phyloP scores from a whole-genome alignment of 2,113 vertebrate genomes.

The Nipponia nippon region DNA sequence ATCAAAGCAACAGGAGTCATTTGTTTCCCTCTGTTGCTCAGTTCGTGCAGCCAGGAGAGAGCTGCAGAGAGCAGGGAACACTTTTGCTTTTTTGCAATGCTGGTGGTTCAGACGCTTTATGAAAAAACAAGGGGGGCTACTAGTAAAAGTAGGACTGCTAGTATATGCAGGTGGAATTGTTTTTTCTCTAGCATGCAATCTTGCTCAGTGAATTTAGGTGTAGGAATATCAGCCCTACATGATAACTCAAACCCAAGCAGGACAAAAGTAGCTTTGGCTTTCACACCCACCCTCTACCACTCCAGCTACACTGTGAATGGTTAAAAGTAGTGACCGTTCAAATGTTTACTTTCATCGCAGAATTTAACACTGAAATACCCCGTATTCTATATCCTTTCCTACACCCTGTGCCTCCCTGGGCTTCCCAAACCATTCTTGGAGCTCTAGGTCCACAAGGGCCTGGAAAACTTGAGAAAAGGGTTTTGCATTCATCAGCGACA shows the following conservation, averaged over 20 bases:
- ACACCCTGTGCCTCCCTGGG: accelerated
- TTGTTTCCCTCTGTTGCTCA: not conserved
- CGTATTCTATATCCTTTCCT: not conserved
- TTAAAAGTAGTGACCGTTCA: not conserved
- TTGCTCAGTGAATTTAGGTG: not conserved
- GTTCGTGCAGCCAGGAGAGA: not conserved
- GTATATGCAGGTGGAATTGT: not conserved
- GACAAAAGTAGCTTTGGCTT: not conserved
- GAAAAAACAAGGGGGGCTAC: not conserved
- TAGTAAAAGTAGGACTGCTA: not conserved
- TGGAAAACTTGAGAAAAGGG: not conserved
- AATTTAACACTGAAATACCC: not conserved
- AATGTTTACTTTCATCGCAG: not conserved
- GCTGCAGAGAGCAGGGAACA: not conserved
- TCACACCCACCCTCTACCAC: not conserved
- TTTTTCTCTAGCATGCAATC: not conserved
- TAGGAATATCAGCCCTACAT: not conserved
- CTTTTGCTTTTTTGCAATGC: not conserved
- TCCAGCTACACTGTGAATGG: not conserved
- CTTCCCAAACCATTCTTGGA: not conserved
- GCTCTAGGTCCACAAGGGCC: not conserved
- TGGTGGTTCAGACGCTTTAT: not conserved
- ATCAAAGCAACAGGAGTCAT: accelerated
- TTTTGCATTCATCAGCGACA: not conserved
- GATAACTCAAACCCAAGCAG: not conserved